These are phyloP conservation scores for Aethina tumida DNA, from an alignment of 1,140 invertebrate genomes.

Conservation along the genomic window DNA sequence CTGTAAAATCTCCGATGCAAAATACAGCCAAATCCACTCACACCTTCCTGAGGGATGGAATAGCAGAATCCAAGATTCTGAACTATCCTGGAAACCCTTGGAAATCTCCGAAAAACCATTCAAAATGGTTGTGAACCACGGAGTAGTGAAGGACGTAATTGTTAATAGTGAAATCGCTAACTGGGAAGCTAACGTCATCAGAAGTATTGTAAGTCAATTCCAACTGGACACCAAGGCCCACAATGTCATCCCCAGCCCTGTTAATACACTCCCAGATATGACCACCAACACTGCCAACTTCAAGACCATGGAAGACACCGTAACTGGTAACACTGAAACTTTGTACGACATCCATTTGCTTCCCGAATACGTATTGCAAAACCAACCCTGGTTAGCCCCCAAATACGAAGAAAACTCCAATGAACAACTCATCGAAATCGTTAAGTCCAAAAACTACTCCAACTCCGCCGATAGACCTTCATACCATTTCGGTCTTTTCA, in stretches of 20 bases:
- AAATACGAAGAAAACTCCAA: slow-evolving; percentile 35
- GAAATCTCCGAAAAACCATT: slow-evolving; percentile 45
- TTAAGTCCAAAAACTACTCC: slow-evolving; percentile 54
- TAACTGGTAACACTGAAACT: slow-evolving; percentile 55
- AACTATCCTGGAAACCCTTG: slow-evolving; percentile 40
- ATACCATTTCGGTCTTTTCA: slow-evolving; percentile 49
- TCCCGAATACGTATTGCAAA: slow-evolving; percentile 36
- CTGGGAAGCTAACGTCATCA: slow-evolving; percentile 54
- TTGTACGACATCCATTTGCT: slow-evolving; percentile 51
- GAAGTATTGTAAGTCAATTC: slow-evolving; percentile 50
- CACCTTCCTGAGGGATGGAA: slow-evolving; percentile 39
- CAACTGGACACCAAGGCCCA: slow-evolving; percentile 48
- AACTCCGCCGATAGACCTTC: slow-evolving; percentile 45
- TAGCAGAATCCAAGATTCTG: slow-evolving; percentile 30
- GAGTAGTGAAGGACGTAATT: slow-evolving; percentile 44
- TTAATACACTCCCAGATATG: slow-evolving; percentile 41
- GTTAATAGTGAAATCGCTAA: slow-evolving; percentile 41
- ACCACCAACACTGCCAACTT: slow-evolving; percentile 40
- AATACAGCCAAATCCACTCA: slow-evolving; percentile 44
- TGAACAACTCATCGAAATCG: slow-evolving; percentile 44
- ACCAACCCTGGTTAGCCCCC: slow-evolving; percentile 41
- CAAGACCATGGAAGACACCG: slow-evolving; percentile 54
- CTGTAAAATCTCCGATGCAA: slow-evolving; percentile 38
- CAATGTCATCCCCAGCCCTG: slow-evolving; percentile 35
- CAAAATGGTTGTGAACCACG: slow-evolving; percentile 45